Evolutionary conservation across 1,140 invertebrate genomes (phyloP), one percentile per base, ranked within the genome.

Genomic region (Thaumatotibia leucotreta): DNA sequence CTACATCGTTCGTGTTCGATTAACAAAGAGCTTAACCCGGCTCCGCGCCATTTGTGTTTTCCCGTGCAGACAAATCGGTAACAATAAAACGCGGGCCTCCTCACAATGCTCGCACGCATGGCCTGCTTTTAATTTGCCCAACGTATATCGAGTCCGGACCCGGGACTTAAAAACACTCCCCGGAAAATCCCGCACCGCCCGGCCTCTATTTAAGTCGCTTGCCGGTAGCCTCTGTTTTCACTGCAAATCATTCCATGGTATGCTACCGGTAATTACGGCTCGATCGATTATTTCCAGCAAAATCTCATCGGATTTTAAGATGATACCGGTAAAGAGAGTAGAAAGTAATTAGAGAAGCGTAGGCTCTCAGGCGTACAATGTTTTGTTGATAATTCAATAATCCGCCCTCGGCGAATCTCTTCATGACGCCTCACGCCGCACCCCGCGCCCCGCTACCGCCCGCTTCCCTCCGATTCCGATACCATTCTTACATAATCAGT

Each of bases 301-400:
- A 82, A 80, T 85, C 76, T 80, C 72, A 77, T 79, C 79, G 63
- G 80, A 82, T 81, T 84, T 80, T 68, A 77, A 80, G 83, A 86
- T 77, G 80, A 84, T 84, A 86, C 78, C 72, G 74, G 74, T 35
- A 62, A 62, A 62, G 61, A 72, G 79, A 81, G 78, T 82, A 76
- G 73, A 84, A 88, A 88, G 83, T 87, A 90, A 90, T 90, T 90
- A 90, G 81, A 85, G 69, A 68, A 76, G 74, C 77, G 83, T 66
- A 77, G 73, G 75, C 79, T 84, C 76, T 82, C 79, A 78, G 77
- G 83, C 83, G 86, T 88, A 73, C 82, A 81, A 80, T 87, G 87
- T 87, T 87, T 89, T 88, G 86, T 89, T 88, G 88, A 83, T 88
- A 88, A 88, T 88, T 90, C 84, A 88, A 90, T 90, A 90, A 88